A percentile compares a stretch with the other conserved stretches of the same genome.
Conservation (phyloP, 1,140 invertebrate species). For the Andrena cerasifolii region DNA sequence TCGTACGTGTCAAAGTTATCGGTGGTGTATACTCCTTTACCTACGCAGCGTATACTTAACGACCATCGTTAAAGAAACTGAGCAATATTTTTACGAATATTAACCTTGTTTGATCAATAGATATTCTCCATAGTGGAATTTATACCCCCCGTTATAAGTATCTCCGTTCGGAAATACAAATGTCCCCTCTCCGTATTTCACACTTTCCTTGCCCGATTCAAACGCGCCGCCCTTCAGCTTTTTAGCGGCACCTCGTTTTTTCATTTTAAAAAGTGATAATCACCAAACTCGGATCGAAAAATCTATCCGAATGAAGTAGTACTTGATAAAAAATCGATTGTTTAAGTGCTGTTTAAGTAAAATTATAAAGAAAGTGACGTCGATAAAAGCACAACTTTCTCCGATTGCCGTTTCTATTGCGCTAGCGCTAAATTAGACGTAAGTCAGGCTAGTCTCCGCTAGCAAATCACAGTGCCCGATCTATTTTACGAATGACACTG, state of each 20-base stretch:
- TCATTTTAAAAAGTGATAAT: too few species aligned
- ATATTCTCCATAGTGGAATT: constrained; percentile 24
- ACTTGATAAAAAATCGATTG: too few species aligned
- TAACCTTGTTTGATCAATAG: constrained; percentile 61
- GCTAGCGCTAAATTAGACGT: too few species aligned
- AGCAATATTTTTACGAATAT: too few species aligned
- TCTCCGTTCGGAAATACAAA: constrained; percentile 66
- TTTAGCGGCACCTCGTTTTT: not conserved
- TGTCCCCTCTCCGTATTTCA: constrained; percentile 3
- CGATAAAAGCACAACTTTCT: constrained; percentile 4
- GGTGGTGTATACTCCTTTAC: constrained; percentile 59
- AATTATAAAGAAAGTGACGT: not conserved
- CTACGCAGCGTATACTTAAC: constrained; percentile 8
- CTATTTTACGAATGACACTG: constrained; percentile 10
- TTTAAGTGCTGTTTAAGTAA: too few species aligned
- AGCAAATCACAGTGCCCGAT: constrained; percentile 5
- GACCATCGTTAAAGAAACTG: too few species aligned
- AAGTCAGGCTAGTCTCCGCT: not conserved
- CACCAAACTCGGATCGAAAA: too few species aligned
- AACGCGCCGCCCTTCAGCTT: not conserved
- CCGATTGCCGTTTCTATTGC: too few species aligned
- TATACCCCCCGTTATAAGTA: constrained; percentile 59
- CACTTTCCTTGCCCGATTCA: not conserved
- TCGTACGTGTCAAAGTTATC: constrained; percentile 63
- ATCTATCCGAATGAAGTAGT: too few species aligned